A percentile compares a stretch with the other conserved stretches of the same genome.
Evolutionary conservation across 2,797 vertebrate species (phyloP).

Genomic region (Pantherophis alleghaniensis): DNA sequence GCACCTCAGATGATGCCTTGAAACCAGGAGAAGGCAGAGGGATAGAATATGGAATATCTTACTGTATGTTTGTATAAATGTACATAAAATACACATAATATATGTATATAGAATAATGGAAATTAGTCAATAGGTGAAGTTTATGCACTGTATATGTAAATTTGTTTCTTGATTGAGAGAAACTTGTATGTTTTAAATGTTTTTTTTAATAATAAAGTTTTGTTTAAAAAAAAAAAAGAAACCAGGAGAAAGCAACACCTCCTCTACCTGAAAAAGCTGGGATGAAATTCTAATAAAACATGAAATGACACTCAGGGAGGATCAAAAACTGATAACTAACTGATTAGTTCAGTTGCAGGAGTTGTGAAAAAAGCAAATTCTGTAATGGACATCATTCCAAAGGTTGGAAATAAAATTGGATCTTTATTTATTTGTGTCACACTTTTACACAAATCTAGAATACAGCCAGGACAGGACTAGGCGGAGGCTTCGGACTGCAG

Average conservation of each 20-base stretch:
- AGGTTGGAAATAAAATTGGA: background rate
- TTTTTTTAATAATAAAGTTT: too few relatives aligned
- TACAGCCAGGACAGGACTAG: background rate
- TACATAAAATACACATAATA: too few relatives aligned
- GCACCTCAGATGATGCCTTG: background rate
- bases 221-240: too few relatives aligned
- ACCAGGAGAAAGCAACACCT: background rate
- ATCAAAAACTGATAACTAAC: background rate
- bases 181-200: too few relatives aligned
- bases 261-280: background rate
- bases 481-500: background rate
- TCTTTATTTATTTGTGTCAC: background rate
- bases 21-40: background rate
- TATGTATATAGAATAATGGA: too few relatives aligned
- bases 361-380: background rate
- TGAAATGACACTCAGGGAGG: background rate
- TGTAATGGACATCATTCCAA: background rate
- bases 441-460: background rate
- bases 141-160: too few relatives aligned
- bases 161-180: too few relatives aligned
- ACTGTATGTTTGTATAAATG: too few relatives aligned
- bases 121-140: too few relatives aligned
- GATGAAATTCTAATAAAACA: background rate
- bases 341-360: background rate
- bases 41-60: too few relatives aligned